phyloP scores from a whole-genome alignment of 2,888 invertebrate species.

The Timandra comae region DNA sequence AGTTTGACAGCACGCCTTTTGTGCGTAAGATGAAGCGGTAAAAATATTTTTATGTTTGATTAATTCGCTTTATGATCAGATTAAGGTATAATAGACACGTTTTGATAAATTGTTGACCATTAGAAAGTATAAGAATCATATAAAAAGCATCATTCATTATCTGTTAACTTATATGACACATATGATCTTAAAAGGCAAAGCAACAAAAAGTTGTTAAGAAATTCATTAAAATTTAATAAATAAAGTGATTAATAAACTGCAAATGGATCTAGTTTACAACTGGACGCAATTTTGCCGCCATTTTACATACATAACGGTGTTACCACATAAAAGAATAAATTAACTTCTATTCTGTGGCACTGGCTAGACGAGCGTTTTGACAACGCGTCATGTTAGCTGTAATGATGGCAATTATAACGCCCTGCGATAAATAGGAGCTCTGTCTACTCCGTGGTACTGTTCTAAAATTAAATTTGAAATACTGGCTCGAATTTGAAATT shows the following conservation, averaged over 20 bases:
- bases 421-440: too few relatives aligned
- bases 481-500: too few relatives aligned
- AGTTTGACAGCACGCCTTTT: slow-evolving; percentile 43
- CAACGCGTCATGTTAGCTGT: slow-evolving; percentile 21
- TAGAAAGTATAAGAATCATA: slow-evolving; percentile 11
- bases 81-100: slow-evolving; percentile 5
- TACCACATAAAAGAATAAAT: slow-evolving; percentile 25
- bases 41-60: slow-evolving; percentile 36
- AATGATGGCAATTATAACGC: slow-evolving; percentile 30
- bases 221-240: too few relatives aligned
- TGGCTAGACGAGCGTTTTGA: slow-evolving; percentile 25
- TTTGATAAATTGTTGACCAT: slow-evolving; percentile 12
- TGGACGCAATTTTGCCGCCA: slow-evolving; percentile 20
- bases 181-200: too few relatives aligned
- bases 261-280: slow-evolving; percentile 8
- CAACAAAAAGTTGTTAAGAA: too few relatives aligned
- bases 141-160: too few relatives aligned
- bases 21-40: slow-evolving; percentile 25
- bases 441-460: too few relatives aligned
- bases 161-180: too few relatives aligned
- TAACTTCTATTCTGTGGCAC: slow-evolving; percentile 8
- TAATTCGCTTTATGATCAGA: slow-evolving; percentile 29
- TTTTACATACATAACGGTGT: slow-evolving; percentile 29
- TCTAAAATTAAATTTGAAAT: too few relatives aligned
- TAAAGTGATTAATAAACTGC: not conserved